A percentile compares a stretch with the other conserved stretches of the same genome.
These are phyloP conservation scores for Orussus abietinus DNA, from an alignment of 1,140 invertebrate genomes.

Conservation along the genomic window DNA sequence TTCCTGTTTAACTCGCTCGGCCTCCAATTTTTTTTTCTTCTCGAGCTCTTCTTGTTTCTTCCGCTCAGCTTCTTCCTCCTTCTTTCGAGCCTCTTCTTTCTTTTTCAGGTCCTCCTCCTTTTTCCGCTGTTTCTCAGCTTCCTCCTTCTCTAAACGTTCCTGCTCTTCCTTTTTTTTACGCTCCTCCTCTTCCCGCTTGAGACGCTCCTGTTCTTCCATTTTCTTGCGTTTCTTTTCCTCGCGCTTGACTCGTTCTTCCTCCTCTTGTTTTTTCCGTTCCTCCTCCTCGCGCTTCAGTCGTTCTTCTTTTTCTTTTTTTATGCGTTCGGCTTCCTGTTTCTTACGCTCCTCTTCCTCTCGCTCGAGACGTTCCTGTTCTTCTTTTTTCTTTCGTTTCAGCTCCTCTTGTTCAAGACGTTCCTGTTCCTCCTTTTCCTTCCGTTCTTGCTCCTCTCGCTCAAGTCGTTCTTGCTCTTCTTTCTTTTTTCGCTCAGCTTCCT, in stretches of 20 bases:
- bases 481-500: slow-evolving; percentile 12
- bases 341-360: not conserved
- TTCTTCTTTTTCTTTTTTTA: slow-evolving; percentile 10
- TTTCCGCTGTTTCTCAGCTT: slow-evolving; percentile 16
- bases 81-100: not conserved
- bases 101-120: slow-evolving; percentile 12
- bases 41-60: slow-evolving; percentile 12
- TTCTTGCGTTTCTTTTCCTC: slow-evolving; percentile 10
- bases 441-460: slow-evolving; percentile 8
- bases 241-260: slow-evolving; percentile 11
- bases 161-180: slow-evolving; percentile 7
- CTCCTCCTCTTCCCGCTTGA: slow-evolving; percentile 15
- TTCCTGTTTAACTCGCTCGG: slow-evolving; percentile 16
- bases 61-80: slow-evolving; percentile 8
- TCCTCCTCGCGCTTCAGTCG: slow-evolving; percentile 6
- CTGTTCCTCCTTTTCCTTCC: slow-evolving; percentile 7
- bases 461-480: slow-evolving; percentile 12
- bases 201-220: slow-evolving; percentile 8
- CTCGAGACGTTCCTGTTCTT: not conserved
- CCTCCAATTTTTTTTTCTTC: slow-evolving; percentile 10
- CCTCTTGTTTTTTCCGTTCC: slow-evolving; percentile 5
- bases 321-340: slow-evolving; percentile 4
- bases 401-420: slow-evolving; percentile 10
- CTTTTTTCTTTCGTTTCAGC: not conserved
- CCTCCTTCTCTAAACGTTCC: slow-evolving; percentile 5